Percentiles rank a stretch among this genome's conserved stretches.
These are phyloP conservation scores for Natator depressus DNA, from an alignment of 2,113 vertebrate species.

Conservation along the genomic window DNA sequence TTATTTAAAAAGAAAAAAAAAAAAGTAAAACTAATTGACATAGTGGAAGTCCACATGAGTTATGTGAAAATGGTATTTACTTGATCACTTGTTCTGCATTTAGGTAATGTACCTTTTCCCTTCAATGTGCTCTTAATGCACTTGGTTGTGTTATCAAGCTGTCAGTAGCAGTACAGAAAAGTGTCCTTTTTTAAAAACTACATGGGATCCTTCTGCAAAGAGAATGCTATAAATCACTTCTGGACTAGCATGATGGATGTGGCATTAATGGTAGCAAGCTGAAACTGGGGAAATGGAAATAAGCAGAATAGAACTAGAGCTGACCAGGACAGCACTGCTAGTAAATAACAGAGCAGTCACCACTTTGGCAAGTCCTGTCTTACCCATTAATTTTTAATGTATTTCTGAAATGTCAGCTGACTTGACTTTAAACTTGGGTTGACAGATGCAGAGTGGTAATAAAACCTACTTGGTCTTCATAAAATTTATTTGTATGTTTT, in stretches of 20 bases:
- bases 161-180: too few species aligned
- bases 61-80: accelerated
- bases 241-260: neutral
- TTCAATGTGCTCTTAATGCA: neutral
- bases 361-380: neutral
- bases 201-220: neutral
- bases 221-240: neutral
- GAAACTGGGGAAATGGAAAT: neutral
- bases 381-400: neutral
- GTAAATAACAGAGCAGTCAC: neutral
- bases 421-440: neutral
- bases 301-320: neutral
- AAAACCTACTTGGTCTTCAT: neutral
- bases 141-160: neutral
- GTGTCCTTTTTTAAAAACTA: neutral
- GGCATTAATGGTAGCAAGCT: neutral
- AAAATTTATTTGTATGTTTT: constrained; percentile 28
- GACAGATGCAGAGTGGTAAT: neutral
- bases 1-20: too few species aligned
- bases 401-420: neutral
- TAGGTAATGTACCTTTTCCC: neutral
- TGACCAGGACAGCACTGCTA: neutral
- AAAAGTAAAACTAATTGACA: neutral
- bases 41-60: neutral
- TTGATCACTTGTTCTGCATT: too few species aligned